Percentiles rank a stretch among this genome's conserved stretches.
Evolutionary conservation across 2,113 vertebrate species (phyloP).

Genomic region (Progne subis): DNA sequence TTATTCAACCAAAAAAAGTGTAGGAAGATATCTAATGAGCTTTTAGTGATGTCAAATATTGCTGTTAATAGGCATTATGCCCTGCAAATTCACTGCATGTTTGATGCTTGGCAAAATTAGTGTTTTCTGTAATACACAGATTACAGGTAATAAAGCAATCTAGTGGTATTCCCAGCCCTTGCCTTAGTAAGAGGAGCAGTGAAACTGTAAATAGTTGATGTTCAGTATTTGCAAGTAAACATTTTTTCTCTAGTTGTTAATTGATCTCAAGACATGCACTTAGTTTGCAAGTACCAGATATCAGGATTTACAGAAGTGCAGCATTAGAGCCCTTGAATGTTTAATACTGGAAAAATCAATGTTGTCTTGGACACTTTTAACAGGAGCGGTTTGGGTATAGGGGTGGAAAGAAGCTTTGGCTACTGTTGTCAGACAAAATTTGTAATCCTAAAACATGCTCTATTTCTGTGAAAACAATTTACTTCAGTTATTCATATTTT

Average conservation of each 20-base stretch:
- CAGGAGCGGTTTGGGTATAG: constrained; percentile 37
- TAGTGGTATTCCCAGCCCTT: constrained; percentile 81
- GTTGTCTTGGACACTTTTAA: constrained; percentile 61
- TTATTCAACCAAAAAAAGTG: constrained; percentile 78
- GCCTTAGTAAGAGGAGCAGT: constrained; percentile 81
- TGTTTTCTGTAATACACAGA: constrained; percentile 74
- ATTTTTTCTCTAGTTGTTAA: constrained; percentile 73
- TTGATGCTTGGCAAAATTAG: constrained; percentile 86
- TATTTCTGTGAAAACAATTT: constrained; percentile 11
- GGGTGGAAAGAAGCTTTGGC: constrained; percentile 58
- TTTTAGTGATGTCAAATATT: constrained; percentile 86
- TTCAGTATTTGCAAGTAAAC: constrained; percentile 90
- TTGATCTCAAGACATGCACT: constrained; percentile 75
- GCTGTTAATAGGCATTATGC: constrained; percentile 89
- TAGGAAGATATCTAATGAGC: constrained; percentile 80
- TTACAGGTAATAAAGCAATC: constrained; percentile 77
- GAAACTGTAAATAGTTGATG: constrained; percentile 93
- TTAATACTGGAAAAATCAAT: constrained; percentile 77
- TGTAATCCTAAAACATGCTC: constrained; percentile 13
- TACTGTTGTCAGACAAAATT: constrained; percentile 68
- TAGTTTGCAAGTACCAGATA: constrained; percentile 71
- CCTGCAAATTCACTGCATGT: constrained; percentile 90
- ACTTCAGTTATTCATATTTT: background rate
- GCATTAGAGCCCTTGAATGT: constrained; percentile 79
- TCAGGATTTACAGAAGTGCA: constrained; percentile 72